Evolutionary conservation across 2,113 vertebrate species (phyloP), one percentile per base, ranked within the genome.

Genomic region (Seriola rivoliana): DNA sequence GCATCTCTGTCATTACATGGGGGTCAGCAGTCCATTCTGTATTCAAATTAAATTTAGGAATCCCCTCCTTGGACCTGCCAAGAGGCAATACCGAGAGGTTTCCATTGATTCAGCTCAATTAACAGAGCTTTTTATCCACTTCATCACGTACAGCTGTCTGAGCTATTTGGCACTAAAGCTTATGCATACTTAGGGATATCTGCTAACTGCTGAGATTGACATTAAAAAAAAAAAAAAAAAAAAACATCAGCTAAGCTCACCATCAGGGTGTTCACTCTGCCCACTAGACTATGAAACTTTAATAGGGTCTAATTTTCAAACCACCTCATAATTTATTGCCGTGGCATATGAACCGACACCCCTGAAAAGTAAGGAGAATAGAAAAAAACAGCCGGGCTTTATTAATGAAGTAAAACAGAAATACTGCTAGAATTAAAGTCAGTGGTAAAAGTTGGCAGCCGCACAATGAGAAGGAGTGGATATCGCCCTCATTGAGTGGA

Each of bases 271-370:
- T 78, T 81, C 83, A 62, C 62, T 42, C 82, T 88, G 71, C 70
- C 72, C 82, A 68, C 76, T 16, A 83, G 84, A 83, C 75, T 59
- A 80, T 88, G 34, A 92, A 87, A 85, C 71, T 87, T 89, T 88
- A 87, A 92, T 82, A 25, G 52, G 78, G 67, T 88, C 67, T 87
- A 80, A 83, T 90, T 90, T 89, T 66, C 71, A 85, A 91, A 90
- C 66, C 85, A 75, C 71, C 54, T 71, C 34, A 46, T 78, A 74
- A 89, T 91, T 83, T 85, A 87, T 90, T 58, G 60, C 78, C 74
- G 64, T 75, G 72, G 63, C 32, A 36, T 72, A 73, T 80, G 59
- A 67, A 79, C 70, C 0, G 23, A 77, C 81, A 48, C 21, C 64
- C 36, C 23, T 7, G 12, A 25, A 65, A 55, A 65, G 57, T 1